phyloP scores from a whole-genome alignment of 2,113 vertebrate species.

The Serinus canaria region DNA sequence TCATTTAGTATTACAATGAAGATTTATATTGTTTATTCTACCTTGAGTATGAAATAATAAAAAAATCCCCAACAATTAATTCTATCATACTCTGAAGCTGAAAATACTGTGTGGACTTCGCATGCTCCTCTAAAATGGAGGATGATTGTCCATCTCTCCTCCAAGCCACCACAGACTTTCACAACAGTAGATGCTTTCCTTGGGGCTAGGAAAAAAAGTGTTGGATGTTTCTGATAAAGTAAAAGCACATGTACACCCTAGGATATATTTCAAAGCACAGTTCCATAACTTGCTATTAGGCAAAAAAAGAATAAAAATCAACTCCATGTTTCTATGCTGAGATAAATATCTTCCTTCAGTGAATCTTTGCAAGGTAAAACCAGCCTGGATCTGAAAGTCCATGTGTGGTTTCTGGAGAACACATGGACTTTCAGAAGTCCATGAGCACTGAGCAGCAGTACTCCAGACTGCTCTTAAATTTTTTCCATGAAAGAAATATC shows the following conservation, averaged over 20 bases:
- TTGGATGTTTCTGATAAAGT: background rate
- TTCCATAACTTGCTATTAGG: background rate
- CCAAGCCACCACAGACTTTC: background rate
- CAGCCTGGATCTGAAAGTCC: background rate
- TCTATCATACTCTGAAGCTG: background rate
- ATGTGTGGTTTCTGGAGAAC: background rate
- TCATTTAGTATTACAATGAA: background rate
- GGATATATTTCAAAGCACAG: background rate
- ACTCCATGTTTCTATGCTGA: background rate
- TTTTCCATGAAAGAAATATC: background rate
- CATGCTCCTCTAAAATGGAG: background rate
- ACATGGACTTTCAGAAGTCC: no score
- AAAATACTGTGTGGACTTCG: background rate
- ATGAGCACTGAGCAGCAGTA: background rate
- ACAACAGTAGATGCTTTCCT: slow-evolving; percentile 22
- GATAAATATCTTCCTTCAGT: background rate
- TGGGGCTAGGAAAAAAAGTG: background rate
- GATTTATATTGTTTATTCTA: background rate
- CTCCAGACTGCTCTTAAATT: background rate
- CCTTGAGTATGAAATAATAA: background rate
- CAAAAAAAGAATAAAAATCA: background rate
- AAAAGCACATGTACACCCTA: background rate
- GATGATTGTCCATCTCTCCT: background rate
- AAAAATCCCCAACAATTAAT: background rate
- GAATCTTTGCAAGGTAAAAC: background rate